These are phyloP conservation scores for Holacanthus passer DNA, from an alignment of 2,113 vertebrate species.

Conservation along the genomic window DNA sequence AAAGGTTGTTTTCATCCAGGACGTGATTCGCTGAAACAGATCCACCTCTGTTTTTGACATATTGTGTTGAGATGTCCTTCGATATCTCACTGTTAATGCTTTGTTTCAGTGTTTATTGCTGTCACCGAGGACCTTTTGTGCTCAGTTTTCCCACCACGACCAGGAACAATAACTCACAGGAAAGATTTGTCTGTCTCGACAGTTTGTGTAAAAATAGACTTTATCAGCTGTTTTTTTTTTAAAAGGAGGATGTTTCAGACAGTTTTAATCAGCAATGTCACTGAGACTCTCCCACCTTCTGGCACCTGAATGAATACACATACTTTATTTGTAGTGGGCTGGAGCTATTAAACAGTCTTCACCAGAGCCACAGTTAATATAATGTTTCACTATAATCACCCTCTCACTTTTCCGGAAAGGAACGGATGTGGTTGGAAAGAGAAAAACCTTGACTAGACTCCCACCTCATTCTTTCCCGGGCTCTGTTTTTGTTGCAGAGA, in stretches of 20 bases:
- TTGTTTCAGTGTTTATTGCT: slow-evolving; percentile 13
- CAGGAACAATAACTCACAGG: slow-evolving; percentile 41
- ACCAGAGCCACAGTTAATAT: neutral
- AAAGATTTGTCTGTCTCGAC: slow-evolving; percentile 31
- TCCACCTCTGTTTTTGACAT: slow-evolving; percentile 24
- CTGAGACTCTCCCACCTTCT: slow-evolving; percentile 27
- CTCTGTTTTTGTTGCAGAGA: slow-evolving; percentile 64
- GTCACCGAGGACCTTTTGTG: slow-evolving; percentile 18
- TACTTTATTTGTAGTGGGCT: slow-evolving; percentile 11
- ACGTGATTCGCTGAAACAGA: neutral
- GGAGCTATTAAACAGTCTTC: slow-evolving; percentile 24
- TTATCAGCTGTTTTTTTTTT: slow-evolving; percentile 44
- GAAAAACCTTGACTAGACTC: slow-evolving; percentile 33
- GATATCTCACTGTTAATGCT: slow-evolving; percentile 3
- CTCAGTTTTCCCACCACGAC: slow-evolving; percentile 34
- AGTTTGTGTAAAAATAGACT: slow-evolving; percentile 20
- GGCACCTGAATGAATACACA: slow-evolving; percentile 25
- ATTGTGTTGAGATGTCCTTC: slow-evolving; percentile 1
- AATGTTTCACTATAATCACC: slow-evolving; percentile 30
- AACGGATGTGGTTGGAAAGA: slow-evolving; percentile 33
- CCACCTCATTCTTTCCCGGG: slow-evolving; percentile 62
- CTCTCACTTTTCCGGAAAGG: slow-evolving; percentile 47
- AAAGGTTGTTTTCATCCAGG: slow-evolving; percentile 21
- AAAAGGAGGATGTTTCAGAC: slow-evolving; percentile 38
- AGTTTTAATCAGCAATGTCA: slow-evolving; percentile 64